Percentiles rank a stretch among this genome's conserved stretches.
phyloP scores from a whole-genome alignment of 2,797 vertebrate genomes.

The Malacoctenus gilli region DNA sequence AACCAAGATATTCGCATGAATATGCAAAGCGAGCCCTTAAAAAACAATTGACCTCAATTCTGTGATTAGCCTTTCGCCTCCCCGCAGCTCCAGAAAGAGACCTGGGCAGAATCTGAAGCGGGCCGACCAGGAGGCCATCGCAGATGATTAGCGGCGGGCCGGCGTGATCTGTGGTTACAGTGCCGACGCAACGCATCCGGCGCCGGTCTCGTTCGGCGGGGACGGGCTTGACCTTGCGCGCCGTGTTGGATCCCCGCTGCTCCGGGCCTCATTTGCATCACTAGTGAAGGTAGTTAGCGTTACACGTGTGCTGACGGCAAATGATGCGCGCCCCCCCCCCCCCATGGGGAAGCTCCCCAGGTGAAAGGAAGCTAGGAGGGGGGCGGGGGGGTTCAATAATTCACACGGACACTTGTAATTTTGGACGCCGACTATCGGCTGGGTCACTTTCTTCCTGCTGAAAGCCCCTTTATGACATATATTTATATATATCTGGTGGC shows the following conservation, averaged over 20 bases:
- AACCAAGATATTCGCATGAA: slow-evolving; percentile 27
- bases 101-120: slow-evolving; percentile 45
- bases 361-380: slow-evolving; percentile 34
- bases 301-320: slow-evolving; percentile 52
- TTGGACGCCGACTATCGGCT: slow-evolving; percentile 34
- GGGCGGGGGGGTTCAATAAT: slow-evolving; percentile 56
- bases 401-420: slow-evolving; percentile 64
- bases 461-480: slow-evolving; percentile 51
- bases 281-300: slow-evolving; percentile 66
- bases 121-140: slow-evolving; percentile 26
- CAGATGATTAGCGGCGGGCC: slow-evolving; percentile 40
- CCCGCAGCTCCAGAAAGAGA: slow-evolving; percentile 28
- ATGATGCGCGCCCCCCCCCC: slow-evolving; percentile 26
- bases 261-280: slow-evolving; percentile 61
- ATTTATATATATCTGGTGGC: slow-evolving; percentile 49
- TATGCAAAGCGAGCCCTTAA: slow-evolving; percentile 38
- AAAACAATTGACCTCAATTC: slow-evolving; percentile 43
- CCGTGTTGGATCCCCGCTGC: slow-evolving; percentile 55
- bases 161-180: slow-evolving; percentile 42
- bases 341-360: slow-evolving; percentile 37
- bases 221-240: slow-evolving; percentile 64
- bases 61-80: slow-evolving; percentile 50
- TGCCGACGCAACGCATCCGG: slow-evolving; percentile 51
- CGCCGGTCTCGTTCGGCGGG: slow-evolving; percentile 44
- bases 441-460: slow-evolving; percentile 46